phyloP scores from a whole-genome alignment of 2,797 vertebrate species.

The Sebastes steindachneri region DNA sequence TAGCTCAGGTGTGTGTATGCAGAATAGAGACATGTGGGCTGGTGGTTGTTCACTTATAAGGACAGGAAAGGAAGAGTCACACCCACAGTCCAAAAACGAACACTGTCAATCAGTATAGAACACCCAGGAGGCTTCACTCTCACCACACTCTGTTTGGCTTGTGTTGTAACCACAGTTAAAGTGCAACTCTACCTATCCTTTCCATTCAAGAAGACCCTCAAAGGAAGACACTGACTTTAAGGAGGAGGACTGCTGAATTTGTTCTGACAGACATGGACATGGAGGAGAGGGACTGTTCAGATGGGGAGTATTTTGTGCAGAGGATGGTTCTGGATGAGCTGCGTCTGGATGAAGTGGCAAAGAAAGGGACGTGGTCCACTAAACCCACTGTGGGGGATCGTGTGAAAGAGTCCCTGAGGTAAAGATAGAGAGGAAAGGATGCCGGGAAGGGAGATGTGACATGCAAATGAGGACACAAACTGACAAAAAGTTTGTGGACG shows the following conservation, averaged over 20 bases:
- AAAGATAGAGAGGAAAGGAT: conserved; percentile 32
- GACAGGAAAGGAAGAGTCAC: conserved; percentile 36
- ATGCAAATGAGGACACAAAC: neutral
- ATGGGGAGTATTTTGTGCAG: conserved; percentile 67
- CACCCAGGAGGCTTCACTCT: conserved; percentile 4
- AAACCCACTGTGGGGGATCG: conserved; percentile 54
- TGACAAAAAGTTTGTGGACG: neutral
- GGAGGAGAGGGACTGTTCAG: conserved; percentile 6
- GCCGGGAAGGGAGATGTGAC: neutral
- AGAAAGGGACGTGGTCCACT: conserved; percentile 61
- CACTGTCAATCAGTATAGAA: conserved; percentile 21
- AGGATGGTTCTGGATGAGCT: conserved; percentile 82
- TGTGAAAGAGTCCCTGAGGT: conserved; percentile 73
- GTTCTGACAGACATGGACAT: conserved; percentile 12
- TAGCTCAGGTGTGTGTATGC: conserved; percentile 18
- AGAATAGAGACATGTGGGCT: conserved; percentile 1
- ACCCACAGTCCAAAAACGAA: conserved; percentile 53
- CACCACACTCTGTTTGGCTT: neutral
- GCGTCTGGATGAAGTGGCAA: conserved; percentile 84
- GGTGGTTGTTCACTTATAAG: conserved; percentile 27
- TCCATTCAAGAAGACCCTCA: neutral
- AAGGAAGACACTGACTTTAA: neutral
- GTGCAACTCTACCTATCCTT: neutral
- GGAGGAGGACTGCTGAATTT: neutral
- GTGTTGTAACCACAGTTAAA: neutral